These are phyloP conservation scores for Ctenicera cuprea DNA, from an alignment of 2,888 invertebrate genomes.

Conservation along the genomic window DNA sequence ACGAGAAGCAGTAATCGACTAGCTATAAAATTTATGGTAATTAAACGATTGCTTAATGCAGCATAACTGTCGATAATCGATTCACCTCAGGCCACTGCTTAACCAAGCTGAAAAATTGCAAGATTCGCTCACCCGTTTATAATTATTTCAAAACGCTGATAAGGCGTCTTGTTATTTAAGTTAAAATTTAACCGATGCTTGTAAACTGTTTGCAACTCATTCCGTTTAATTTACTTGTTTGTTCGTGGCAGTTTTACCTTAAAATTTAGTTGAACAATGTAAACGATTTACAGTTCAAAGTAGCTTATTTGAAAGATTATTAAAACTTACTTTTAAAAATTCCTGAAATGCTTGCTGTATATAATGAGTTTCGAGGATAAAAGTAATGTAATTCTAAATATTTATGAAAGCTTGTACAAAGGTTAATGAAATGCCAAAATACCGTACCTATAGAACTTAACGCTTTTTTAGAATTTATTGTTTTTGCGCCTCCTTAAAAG, in stretches of 20 bases:
- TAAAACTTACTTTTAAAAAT: slow-evolving; percentile 4
- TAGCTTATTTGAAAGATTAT: neutral
- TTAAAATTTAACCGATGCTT: slow-evolving; percentile 1
- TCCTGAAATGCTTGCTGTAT: neutral
- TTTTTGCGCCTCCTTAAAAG: no score
- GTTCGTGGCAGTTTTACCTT: slow-evolving; percentile 2
- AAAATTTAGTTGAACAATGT: slow-evolving; percentile 3
- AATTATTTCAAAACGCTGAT: neutral
- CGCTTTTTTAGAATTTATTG: no score
- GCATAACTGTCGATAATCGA: neutral
- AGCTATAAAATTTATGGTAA: neutral
- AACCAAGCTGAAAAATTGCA: neutral
- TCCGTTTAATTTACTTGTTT: slow-evolving; percentile 11
- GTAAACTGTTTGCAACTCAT: neutral
- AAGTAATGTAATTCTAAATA: no score
- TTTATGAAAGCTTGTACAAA: no score
- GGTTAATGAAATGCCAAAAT: no score
- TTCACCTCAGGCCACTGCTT: neutral
- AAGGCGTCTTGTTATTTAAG: neutral
- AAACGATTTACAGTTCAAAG: neutral
- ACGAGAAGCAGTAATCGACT: neutral
- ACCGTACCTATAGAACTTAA: no score
- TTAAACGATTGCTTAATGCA: neutral
- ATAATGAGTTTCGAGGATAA: neutral
- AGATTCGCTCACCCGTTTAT: neutral